Base-by-base conservation (phyloP, 2,888 invertebrate genomes). In the Lathronympha strigana region DNA sequence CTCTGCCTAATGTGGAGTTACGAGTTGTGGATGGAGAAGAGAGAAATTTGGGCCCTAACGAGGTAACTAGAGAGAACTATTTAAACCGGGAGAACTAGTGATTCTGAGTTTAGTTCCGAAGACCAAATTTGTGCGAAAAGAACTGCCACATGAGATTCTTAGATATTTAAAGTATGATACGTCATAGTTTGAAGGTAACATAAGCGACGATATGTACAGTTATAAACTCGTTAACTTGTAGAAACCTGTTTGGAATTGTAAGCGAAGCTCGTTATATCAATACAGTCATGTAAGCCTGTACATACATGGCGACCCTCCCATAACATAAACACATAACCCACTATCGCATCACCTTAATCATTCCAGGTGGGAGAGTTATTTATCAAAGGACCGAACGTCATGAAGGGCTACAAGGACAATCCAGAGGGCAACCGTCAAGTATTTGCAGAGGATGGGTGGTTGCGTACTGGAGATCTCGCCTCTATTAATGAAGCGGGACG, bases 391-490 rank as follows among this genome's bases (percentile, higher is more conserved):
- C 96, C 97, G 0, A 96, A 96, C 77, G 92, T 97, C 0, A 97
- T 97, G 96, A 93, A 93, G 75, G 96, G 96, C 0, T 98, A 98
- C 75, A 93, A 93, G 68, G 94, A 96, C 70, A 96, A 96, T 76
- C 93, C 94, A 1, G 91, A 95, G 76, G 96, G 96, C 4, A 97
- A 95, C 3, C 86, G 89, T 43, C 93, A 95, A 6, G 93, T 93
- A 8, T 94, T 97, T 75, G 85, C 93, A 55, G 93, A 90, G 36
- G 93, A 94, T 51, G 95, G 94, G 0, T 98, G 97, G 97, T 86
- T 96, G 13, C 94, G 94, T 71, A 95, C 94, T 4, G 96, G 96
- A 2, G 97, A 97, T 77, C 82, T 96, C 40, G 95, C 93, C 0
- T 93, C 91, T 73, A 93, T 94, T 66, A 94, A 95, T 72, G 93